phyloP scores from a whole-genome alignment of 2,888 invertebrate genomes.

The Eupithecia subfuscata region DNA sequence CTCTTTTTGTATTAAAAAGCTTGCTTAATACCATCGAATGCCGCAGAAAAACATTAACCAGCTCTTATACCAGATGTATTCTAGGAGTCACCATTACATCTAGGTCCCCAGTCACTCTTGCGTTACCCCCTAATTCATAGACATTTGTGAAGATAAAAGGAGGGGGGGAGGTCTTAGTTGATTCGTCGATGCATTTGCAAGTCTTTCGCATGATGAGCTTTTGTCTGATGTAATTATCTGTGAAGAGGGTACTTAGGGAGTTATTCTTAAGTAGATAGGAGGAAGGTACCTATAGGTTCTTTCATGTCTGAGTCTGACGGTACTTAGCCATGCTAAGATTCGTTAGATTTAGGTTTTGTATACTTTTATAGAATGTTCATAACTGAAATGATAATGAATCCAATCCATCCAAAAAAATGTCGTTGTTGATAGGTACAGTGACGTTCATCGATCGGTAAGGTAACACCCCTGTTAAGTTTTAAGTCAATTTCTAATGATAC shows the following conservation, averaged over 20 bases:
- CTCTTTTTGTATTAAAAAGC: not conserved
- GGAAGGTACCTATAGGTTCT: not conserved
- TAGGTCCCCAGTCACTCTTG: slow-evolving; percentile 18
- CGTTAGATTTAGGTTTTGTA: not conserved
- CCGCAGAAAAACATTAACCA: slow-evolving; percentile 4
- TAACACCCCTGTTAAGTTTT: too few species aligned
- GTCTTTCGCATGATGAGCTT: slow-evolving; percentile 23
- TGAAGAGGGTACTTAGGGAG: not conserved
- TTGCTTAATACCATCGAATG: not conserved
- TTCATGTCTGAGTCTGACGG: not conserved
- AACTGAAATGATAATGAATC: too few species aligned
- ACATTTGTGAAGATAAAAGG: slow-evolving; percentile 1
- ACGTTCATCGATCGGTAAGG: too few species aligned
- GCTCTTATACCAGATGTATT: slow-evolving; percentile 22
- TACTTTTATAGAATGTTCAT: too few species aligned
- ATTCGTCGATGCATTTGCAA: slow-evolving; percentile 32
- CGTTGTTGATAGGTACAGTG: too few species aligned
- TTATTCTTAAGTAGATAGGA: not conserved
- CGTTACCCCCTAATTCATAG: slow-evolving; percentile 9
- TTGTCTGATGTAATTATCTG: slow-evolving; percentile 13
- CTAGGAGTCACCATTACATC: slow-evolving; percentile 16
- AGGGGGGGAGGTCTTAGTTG: slow-evolving; percentile 14
- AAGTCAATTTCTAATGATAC: too few species aligned
- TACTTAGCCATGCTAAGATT: not conserved
- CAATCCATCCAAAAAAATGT: too few species aligned